Base-by-base conservation (phyloP, 1,140 invertebrate genomes). In the Hyles euphorbiae region DNA sequence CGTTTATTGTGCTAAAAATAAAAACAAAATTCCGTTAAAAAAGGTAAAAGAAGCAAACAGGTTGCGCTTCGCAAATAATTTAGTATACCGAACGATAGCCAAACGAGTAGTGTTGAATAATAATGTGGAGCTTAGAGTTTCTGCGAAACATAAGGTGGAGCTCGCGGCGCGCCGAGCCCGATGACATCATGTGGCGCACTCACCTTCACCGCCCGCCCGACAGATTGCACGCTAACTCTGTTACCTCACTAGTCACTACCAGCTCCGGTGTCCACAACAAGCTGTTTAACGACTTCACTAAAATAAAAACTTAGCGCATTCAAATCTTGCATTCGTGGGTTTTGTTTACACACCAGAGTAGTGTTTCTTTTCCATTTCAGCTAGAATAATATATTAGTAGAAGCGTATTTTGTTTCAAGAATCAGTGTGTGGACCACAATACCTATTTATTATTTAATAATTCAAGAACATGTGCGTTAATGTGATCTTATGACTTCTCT, bases 121-220 rank as follows among this genome's bases (percentile, higher is more conserved):
- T 80, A 80, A 83, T 72, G 44, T 72, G 63, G 73, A 70, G 70
- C 67, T 83, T 79, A 82, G 76, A 74, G 75, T 70, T 87, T 87
- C 81, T 77, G 73, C 75, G 83, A 87, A 86, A 68, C 71, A 65
- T 61, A 67, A 78, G 74, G 68, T 79, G 67, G 67, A 73, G 67
- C 68, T 22, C 57, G 60, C 22, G 22, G 22, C 22, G 22, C 22
- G 22, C 22, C 22, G 22, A 22, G 22, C 56, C 50, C 61, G 81
- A 83, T 86, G 83, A 83, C 76, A 79, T 84, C 83, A 86, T 63
- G 65, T 63, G 66, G 60, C 61, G 64, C 70, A 72, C 46, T 58
- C 69, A 65, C 51, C 36, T 5, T 5, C 36, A 65, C 3, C 36
- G 53, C 7, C n/a, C 5, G 50, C 34, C 50, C 3, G 34, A 52